A percentile compares a stretch with the other conserved stretches of the same genome.
Evolutionary conservation across 2,888 invertebrate genomes (phyloP).

Genomic region (Parasteatoda lunata): DNA sequence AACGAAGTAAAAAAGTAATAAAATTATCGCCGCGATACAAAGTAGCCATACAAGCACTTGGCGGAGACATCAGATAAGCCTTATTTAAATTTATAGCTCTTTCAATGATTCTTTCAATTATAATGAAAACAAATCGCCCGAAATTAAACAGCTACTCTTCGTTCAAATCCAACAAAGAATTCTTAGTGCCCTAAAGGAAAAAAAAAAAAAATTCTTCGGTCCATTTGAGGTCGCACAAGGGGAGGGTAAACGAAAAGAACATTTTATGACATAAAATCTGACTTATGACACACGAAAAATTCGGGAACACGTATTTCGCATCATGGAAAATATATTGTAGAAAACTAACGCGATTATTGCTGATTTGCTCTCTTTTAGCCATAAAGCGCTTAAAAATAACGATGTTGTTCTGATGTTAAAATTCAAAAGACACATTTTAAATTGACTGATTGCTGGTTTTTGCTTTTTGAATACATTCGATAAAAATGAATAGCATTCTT

Average conservation of each 20-base stretch:
- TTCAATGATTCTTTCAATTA: not conserved
- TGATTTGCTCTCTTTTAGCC: not conserved
- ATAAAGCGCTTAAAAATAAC: not conserved
- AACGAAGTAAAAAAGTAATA: not conserved
- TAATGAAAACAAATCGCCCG: not conserved
- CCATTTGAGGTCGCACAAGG: not conserved
- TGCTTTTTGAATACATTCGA: too few species aligned
- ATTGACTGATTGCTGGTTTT: too few species aligned
- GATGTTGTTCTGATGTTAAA: not conserved
- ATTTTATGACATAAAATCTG: conserved; percentile 40
- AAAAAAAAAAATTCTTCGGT: not conserved
- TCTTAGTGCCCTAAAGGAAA: not conserved
- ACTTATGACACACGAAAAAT: conserved; percentile 58
- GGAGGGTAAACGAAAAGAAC: not conserved
- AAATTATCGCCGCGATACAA: not conserved
- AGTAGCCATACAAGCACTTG: not conserved
- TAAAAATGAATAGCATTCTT: too few species aligned
- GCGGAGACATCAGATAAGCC: not conserved
- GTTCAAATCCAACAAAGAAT: conserved; percentile 20
- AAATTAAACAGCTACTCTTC: not conserved
- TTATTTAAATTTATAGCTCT: not conserved
- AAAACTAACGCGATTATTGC: not conserved
- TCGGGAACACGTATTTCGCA: conserved; percentile 5
- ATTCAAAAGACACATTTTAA: not conserved
- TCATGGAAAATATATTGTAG: conserved; percentile 28